These are phyloP conservation scores for Ephialtes manifestator DNA, from an alignment of 2,888 invertebrate species.

Conservation along the genomic window DNA sequence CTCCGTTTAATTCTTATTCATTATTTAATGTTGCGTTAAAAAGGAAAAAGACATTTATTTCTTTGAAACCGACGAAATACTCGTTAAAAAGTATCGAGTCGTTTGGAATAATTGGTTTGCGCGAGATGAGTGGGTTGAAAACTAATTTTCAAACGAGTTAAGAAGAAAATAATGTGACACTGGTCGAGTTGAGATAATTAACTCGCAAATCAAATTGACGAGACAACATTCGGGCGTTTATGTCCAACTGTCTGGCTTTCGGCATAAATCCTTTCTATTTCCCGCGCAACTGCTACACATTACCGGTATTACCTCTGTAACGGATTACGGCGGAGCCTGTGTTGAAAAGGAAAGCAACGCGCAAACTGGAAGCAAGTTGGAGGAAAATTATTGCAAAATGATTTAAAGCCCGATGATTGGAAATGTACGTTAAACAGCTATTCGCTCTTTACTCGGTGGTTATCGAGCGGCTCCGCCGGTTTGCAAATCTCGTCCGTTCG, in stretches of 20 bases:
- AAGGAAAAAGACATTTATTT: not conserved
- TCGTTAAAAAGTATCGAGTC: too few species aligned
- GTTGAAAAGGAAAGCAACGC: not conserved
- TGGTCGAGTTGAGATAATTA: not conserved
- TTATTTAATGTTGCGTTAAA: too few species aligned
- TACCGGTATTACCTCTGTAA: too few species aligned
- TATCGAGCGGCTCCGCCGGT: too few species aligned
- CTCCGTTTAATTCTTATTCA: too few species aligned
- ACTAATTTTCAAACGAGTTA: not conserved
- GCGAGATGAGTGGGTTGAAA: not conserved
- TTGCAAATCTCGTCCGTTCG: too few species aligned
- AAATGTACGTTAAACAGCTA: not conserved
- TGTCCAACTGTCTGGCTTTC: conserved; percentile 18
- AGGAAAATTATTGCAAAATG: conserved; percentile 47
- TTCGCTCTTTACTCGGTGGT: too few species aligned
- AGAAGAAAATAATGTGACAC: not conserved
- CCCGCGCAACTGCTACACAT: not conserved
- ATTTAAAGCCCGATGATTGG: conserved; percentile 15
- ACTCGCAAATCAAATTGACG: not conserved
- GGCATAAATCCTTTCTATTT: conserved; percentile 28
- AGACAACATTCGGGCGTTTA: not conserved
- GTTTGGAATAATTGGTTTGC: too few species aligned
- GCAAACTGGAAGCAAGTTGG: conserved; percentile 21
- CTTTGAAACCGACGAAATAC: not conserved
- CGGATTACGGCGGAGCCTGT: conserved; percentile 53